A percentile compares a stretch with the other conserved stretches of the same genome.
Evolutionary conservation across 2,797 vertebrate species (phyloP).

Genomic region (Sylvilagus floridanus): DNA sequence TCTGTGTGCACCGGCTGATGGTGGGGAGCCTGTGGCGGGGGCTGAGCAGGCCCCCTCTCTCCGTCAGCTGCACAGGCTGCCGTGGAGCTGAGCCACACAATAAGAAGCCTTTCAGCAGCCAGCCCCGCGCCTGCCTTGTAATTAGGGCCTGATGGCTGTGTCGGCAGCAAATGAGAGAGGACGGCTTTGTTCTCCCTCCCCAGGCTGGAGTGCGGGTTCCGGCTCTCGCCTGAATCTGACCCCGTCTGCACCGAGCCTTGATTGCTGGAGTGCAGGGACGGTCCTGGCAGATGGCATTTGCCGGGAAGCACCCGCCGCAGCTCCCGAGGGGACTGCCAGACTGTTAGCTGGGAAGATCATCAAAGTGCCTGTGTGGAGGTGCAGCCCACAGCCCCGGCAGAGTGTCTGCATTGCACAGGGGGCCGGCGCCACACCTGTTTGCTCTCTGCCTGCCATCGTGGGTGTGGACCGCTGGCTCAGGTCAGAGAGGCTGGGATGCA

Average conservation of each 20-base stretch:
- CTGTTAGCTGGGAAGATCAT: conserved; percentile 89
- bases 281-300: conserved; percentile 93
- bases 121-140: conserved; percentile 94
- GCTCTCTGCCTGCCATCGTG: too few species aligned
- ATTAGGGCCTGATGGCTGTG: conserved; percentile 97
- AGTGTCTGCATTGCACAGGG: too few species aligned
- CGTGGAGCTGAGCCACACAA: conserved; percentile 93
- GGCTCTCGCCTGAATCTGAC: conserved; percentile 96
- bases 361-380: conserved; percentile 82
- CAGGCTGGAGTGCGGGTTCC: conserved; percentile 96
- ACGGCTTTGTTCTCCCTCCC: conserved; percentile 94
- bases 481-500: too few species aligned
- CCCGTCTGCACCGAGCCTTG: conserved; percentile 94
- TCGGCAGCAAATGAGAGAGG: conserved; percentile 96
- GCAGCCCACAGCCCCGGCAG: too few species aligned
- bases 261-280: conserved; percentile 96
- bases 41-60: conserved; percentile 85
- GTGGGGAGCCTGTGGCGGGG: conserved; percentile 68
- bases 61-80: conserved; percentile 92
- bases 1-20: conserved; percentile 2
- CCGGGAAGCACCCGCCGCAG: conserved; percentile 87
- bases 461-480: too few species aligned
- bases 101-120: conserved; percentile 93
- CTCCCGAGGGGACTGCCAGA: conserved; percentile 88
- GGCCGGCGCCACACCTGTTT: too few species aligned